Base-by-base conservation (phyloP, 1,140 invertebrate genomes). In the Rhyzopertha dominica region DNA sequence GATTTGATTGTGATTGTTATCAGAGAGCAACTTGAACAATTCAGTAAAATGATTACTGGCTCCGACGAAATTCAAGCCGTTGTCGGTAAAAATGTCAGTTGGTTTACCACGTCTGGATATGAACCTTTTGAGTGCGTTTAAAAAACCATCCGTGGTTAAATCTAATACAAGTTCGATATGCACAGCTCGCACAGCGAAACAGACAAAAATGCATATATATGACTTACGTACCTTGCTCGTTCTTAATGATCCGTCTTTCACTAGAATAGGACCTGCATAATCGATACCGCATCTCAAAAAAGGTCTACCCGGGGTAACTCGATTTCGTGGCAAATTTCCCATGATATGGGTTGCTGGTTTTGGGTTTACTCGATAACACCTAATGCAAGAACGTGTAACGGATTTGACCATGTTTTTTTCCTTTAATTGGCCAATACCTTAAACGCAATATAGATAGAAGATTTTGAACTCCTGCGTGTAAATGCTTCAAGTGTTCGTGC, bases 131-230 rank as follows among this genome's bases (percentile, higher is more conserved):
- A 38, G 14, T 13, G 20, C 17, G 12, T n/a, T 23, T 5, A 38
- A 29, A 18, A 41, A 28, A 16, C 10, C 3, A 16, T 41, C 38
- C 18, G 38, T 41, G 19, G 4, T 16, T 29, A 18, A 10, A 18
- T 17, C 13, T 26, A 19, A 24, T 13, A 38, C 36, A 10, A 17
- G 14, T 38, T 38, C 38, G 10, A 41, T 10, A 19, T 41, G 38
- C 3, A 41, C 30, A 29, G 38, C 38, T 22, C 52, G 58, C 5
- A 53, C 51, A 35, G 46, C 59, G 24, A 52, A 35, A 29, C 68
- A 69, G 0, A 61, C 59, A 25, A 70, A 70, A 4, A 74, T 8
- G 2, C 51, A 61, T 2, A 63, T 51, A 35, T 62, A 70, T 4
- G 43, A 34, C 42, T 69, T 69, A 16, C 39, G 48, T 5, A 37